phyloP scores from a whole-genome alignment of 2,113 vertebrate genomes.

The Peromyscus polionotus region DNA sequence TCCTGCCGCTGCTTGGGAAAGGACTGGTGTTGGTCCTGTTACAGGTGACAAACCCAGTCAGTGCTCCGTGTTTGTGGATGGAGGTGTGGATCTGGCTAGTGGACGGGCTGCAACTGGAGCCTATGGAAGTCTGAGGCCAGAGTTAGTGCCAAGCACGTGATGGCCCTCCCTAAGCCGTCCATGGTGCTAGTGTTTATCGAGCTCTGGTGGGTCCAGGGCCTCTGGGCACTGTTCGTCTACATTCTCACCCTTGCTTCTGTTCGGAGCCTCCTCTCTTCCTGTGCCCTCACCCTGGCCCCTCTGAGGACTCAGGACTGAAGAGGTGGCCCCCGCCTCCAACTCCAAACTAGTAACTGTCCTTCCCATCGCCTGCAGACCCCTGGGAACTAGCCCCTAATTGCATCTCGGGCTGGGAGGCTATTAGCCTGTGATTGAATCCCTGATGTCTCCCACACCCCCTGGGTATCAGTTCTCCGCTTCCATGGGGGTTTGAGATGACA shows the following conservation, averaged over 20 bases:
- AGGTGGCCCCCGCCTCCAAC: neutral
- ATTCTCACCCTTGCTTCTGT: neutral
- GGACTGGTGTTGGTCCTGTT: neutral
- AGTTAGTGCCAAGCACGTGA: neutral
- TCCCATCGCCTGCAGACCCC: constrained; percentile 8
- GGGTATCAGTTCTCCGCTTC: constrained; percentile 44
- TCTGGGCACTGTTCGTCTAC: neutral
- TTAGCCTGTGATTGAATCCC: constrained; percentile 81
- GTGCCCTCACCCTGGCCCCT: neutral
- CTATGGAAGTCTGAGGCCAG: neutral
- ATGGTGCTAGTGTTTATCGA: neutral
- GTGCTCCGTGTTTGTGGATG: neutral
- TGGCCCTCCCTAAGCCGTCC: neutral
- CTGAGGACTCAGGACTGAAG: neutral
- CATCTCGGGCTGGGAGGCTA: constrained; percentile 76
- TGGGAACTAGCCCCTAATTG: constrained; percentile 74
- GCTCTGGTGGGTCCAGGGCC: neutral
- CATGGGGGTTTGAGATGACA: constrained; percentile 34
- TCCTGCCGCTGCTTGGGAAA: neutral
- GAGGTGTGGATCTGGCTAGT: neutral
- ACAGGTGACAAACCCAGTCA: neutral
- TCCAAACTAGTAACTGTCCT: neutral
- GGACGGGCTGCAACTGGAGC: neutral
- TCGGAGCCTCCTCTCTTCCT: neutral
- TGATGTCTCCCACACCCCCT: constrained; percentile 43